Conservation (phyloP, 2,113 vertebrate species). For the Xiphophorus maculatus region DNA sequence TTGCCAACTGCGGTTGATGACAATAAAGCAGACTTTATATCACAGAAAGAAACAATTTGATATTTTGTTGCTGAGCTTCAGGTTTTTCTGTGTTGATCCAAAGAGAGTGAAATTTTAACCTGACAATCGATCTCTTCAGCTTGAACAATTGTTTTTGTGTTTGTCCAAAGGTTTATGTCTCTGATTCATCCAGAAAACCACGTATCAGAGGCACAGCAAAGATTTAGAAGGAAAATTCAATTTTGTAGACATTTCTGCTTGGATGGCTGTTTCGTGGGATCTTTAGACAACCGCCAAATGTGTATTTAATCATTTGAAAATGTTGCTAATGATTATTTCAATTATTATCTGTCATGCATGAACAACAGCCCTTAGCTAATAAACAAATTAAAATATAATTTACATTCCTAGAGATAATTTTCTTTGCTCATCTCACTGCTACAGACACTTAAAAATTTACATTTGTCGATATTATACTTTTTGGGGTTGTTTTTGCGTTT, state of each 20-base stretch:
- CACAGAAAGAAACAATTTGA: background rate
- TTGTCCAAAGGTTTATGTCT: constrained; percentile 6
- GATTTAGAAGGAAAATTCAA: background rate
- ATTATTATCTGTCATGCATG: constrained; percentile 67
- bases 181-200: background rate
- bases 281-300: constrained; percentile 32
- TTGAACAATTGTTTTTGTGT: constrained; percentile 13
- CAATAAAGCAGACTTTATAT: background rate
- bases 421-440: constrained; percentile 24
- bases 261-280: constrained; percentile 21
- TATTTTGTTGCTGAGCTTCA: constrained; percentile 2
- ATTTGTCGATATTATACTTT: constrained; percentile 13
- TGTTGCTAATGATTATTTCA: constrained; percentile 60
- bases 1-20: background rate
- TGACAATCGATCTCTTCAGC: background rate
- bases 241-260: constrained; percentile 15
- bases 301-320: constrained; percentile 55
- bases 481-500: background rate
- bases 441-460: constrained; percentile 15
- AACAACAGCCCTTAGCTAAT: constrained; percentile 54
- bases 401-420: constrained; percentile 46
- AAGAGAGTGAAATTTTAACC: constrained; percentile 4
- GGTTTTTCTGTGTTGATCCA: constrained; percentile 2
- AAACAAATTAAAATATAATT: constrained; percentile 65
- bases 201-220: constrained; percentile 1